phyloP scores from a whole-genome alignment of 2,797 vertebrate genomes.

The Danio kyathit region DNA sequence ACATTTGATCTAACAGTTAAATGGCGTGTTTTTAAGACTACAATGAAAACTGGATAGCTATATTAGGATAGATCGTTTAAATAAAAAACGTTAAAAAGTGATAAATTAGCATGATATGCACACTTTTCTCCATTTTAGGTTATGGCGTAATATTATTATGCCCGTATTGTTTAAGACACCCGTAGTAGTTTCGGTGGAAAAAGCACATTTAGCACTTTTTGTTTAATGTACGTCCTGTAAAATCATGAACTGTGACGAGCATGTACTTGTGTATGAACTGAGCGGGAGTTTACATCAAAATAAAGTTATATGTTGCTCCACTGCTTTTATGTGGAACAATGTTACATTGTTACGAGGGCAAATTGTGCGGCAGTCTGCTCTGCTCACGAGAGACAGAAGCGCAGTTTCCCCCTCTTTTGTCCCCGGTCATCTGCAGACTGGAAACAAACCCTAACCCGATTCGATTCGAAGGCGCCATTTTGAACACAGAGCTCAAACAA shows the following conservation, averaged over 20 bases:
- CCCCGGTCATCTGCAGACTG: background rate
- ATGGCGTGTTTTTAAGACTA: background rate
- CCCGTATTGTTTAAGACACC: too few species aligned
- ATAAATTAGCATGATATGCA: too few species aligned
- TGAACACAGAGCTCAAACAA: constrained; percentile 1
- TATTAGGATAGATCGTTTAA: too few species aligned
- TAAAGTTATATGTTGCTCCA: background rate
- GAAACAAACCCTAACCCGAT: background rate
- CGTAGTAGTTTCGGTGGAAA: background rate
- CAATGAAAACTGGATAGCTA: background rate
- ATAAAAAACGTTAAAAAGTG: too few species aligned
- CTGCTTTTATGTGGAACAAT: too few species aligned
- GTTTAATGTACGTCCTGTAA: too few species aligned
- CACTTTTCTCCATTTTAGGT: too few species aligned
- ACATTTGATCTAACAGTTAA: background rate
- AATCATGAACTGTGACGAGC: too few species aligned
- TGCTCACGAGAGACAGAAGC: background rate
- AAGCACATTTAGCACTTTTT: background rate
- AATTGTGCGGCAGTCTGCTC: too few species aligned
- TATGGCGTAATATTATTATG: too few species aligned
- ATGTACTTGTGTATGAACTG: too few species aligned
- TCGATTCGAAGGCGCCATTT: constrained; percentile 18
- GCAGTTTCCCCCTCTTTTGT: too few species aligned
- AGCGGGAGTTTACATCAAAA: background rate
- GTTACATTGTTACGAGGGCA: background rate